Conservation (phyloP, 2,113 vertebrate species). For the Zosterops hypoxanthus region DNA sequence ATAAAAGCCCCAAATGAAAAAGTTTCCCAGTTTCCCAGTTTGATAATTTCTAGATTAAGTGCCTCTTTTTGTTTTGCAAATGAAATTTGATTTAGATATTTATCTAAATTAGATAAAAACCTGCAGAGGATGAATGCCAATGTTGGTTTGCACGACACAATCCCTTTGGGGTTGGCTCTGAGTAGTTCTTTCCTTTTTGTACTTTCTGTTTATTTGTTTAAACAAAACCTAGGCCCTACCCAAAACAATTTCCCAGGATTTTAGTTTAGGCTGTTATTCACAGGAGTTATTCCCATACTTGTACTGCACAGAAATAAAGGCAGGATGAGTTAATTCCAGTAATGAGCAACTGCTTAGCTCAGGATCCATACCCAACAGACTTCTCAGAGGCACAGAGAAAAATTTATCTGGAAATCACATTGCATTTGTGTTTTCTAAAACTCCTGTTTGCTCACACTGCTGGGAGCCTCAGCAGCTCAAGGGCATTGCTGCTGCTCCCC, state of each 20-base stretch:
- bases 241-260: not conserved
- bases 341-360: not conserved
- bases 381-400: not conserved
- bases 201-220: conserved; percentile 31
- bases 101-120: conserved; percentile 41
- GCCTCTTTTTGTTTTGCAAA: conserved; percentile 27
- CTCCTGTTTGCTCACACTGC: not conserved
- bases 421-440: not conserved
- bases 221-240: conserved; percentile 11
- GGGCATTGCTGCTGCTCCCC: not conserved
- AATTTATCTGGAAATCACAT: not conserved
- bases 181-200: not conserved
- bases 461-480: not conserved
- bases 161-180: not conserved
- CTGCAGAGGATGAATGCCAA: not conserved
- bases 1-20: conserved; percentile 32
- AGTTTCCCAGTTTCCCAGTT: conserved; percentile 4
- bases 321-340: not conserved
- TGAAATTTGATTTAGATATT: conserved; percentile 34
- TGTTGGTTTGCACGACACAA: not conserved
- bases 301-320: not conserved
- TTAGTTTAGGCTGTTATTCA: not conserved
- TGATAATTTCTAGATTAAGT: conserved; percentile 1
- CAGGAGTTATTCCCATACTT: not conserved
- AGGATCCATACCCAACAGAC: not conserved